Evolutionary conservation across 2,113 vertebrate genomes (phyloP), one percentile per base, ranked within the genome.

Genomic region (Xiphophorus hellerii): DNA sequence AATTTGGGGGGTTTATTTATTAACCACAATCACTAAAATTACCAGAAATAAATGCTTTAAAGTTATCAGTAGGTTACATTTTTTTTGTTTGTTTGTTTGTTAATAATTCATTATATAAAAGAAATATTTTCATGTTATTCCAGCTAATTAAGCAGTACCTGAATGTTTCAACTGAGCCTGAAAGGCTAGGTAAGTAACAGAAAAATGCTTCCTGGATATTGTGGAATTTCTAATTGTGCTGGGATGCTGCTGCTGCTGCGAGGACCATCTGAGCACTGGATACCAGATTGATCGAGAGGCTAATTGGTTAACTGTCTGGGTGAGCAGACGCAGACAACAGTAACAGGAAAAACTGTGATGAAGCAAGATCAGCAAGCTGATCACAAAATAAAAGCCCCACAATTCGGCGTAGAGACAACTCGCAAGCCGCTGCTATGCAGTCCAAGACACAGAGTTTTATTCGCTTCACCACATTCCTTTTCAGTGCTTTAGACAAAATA

Each of bases 381-480:
- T 29, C 39, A 69, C 29, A 31, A 7, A 69, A 63, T 2, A 5
- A 63, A 58, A 48, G 3, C 68, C n/a, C 0, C 11, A 51, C n/a
- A 27, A 22, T 5, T 37, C 70, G 54, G 33, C 3, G 58, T 22
- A 28, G 74, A 11, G 0, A 29, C 67, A n/a, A 44, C 2, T 27
- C 6, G 8, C n/a, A n/a, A n/a, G n/a, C 69, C 68, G 66, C 63
- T 60, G 30, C 61, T 42, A 65, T 0, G 44, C 13, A 58, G 54
- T 48, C 81, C 84, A 85, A 76, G 80, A 85, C 78, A 81, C 33
- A 61, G n/a, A 67, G 60, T 66, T 3, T 25, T 69, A 37, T 37
- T n/a, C 5, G 17, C 64, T 68, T 9, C 29, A 65, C 6, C 0
- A 14, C 9, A 12, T 20, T 31, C 0, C 15, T 62, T 54, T 63